Evolutionary conservation across 1,140 invertebrate species (phyloP), one percentile per base, ranked within the genome.

Genomic region (Bombus sylvicola): DNA sequence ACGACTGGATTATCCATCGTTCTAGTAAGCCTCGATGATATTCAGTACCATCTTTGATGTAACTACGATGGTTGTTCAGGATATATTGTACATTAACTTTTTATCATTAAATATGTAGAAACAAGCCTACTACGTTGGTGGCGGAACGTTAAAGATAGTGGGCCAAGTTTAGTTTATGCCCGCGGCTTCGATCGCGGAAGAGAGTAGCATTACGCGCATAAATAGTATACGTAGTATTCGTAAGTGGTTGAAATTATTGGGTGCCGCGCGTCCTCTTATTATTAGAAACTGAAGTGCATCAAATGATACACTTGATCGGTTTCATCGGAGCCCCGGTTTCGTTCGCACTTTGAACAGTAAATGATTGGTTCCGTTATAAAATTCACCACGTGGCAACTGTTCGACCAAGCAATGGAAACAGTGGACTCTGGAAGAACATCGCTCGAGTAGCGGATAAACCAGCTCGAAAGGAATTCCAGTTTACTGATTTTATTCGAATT

Each of bases 271-370:
- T 72, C 53, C 76, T 59, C 53, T 39, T 72, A 37, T 80, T 85
- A 85, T 85, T 80, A 85, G 76, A 85, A 85, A 72, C 53, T 80
- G 47, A 53, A 53, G 47, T 53, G 39, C 76, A 85, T 62, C 53
- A 64, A 85, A 85, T 85, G 76, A 85, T 85, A 85, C 83, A 80
- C 83, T 80, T 80, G 39, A 79, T 79, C 75, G 83, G 72, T 62
- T 79, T 37, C 53, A 34, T 57, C 37, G 28, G 34, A 43, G 31
- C 15, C 62, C 43, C 25, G 5, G 64, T 57, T 85, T 80, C 76
- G 59, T 71, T 84, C 47, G 82, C 75, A 71, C 66, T 59, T 79
- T 41, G 53, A 59, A 57, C 66, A 47, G 68, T 59, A 72, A 84
- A 84, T 72, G 53, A 62, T 62, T 31, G 66, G 53, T 85, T 85